Evolutionary conservation across 1,140 invertebrate genomes (phyloP).

Genomic region (Drosophila simulans): DNA sequence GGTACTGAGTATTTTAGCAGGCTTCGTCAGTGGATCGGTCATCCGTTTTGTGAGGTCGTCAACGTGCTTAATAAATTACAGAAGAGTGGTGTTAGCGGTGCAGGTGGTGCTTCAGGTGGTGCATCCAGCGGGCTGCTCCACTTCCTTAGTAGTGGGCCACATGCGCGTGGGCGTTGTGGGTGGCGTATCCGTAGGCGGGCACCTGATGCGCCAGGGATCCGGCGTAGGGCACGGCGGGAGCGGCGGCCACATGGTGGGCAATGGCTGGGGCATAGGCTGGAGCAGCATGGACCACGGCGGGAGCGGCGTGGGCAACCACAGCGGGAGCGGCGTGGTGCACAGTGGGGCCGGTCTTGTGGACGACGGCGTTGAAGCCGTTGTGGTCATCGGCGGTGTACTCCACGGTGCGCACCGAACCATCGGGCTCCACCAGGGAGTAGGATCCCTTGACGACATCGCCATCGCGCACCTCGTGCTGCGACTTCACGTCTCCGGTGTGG

Average conservation of each 20-base stretch:
- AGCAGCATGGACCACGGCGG: conserved; percentile 59
- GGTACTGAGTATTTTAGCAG: conserved; percentile 88
- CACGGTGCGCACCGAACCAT: conserved; percentile 87
- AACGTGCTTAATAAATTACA: conserved; percentile 96
- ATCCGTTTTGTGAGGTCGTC: conserved; percentile 84
- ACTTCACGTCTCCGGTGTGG: conserved; percentile 88
- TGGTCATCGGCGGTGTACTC: conserved; percentile 90
- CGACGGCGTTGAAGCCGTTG: conserved; percentile 86
- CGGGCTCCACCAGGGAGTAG: conserved; percentile 87
- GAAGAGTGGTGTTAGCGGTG: conserved; percentile 88
- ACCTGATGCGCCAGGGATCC: conserved; percentile 77
- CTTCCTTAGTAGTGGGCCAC: conserved; percentile 75
- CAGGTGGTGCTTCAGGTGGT: conserved; percentile 77
- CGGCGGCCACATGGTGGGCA: conserved; percentile 76
- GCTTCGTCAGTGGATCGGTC: conserved; percentile 90
- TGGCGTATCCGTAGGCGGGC: conserved; percentile 72
- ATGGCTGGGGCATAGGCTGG: conserved; percentile 61
- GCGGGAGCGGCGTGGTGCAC: conserved; percentile 64
- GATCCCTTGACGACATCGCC: conserved; percentile 87
- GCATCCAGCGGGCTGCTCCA: conserved; percentile 6
- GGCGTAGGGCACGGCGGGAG: conserved; percentile 67
- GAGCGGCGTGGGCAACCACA: conserved; percentile 53
- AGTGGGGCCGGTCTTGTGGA: conserved; percentile 84
- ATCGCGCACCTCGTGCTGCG: conserved; percentile 87
- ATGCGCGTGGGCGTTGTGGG: conserved; percentile 76